Conservation (phyloP, 2,113 vertebrate genomes). For the Pholis gunnellus region DNA sequence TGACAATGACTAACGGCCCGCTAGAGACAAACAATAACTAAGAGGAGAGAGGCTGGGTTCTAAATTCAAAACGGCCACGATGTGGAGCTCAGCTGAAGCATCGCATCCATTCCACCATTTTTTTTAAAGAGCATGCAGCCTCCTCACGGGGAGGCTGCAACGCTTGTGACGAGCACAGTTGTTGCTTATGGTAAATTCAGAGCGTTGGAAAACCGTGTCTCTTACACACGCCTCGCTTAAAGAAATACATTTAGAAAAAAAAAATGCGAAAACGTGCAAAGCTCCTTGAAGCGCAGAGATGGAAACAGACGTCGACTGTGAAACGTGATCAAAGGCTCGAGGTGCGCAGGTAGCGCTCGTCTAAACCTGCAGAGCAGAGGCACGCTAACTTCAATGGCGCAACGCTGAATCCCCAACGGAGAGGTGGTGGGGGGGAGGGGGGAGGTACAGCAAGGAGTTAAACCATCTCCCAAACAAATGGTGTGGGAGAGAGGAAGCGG, state of each 20-base stretch:
- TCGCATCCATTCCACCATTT: slow-evolving; percentile 9
- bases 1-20: slow-evolving; percentile 33
- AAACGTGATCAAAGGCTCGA: slow-evolving; percentile 66
- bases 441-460: slow-evolving; percentile 6
- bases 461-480: slow-evolving; percentile 31
- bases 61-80: background rate
- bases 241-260: background rate
- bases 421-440: background rate
- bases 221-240: slow-evolving; percentile 5
- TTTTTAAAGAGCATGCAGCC: background rate
- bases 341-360: slow-evolving; percentile 42
- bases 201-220: background rate
- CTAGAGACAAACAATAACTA: slow-evolving; percentile 24
- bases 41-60: background rate
- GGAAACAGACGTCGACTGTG: slow-evolving; percentile 45
- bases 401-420: slow-evolving; percentile 28
- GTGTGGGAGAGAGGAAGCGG: background rate
- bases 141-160: slow-evolving; percentile 1
- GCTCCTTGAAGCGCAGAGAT: slow-evolving; percentile 21
- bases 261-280: background rate
- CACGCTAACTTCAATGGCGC: slow-evolving; percentile 52
- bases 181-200: slow-evolving; percentile 20
- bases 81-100: slow-evolving; percentile 15
- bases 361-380: slow-evolving; percentile 60
- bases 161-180: background rate